These are phyloP conservation scores for Coelopa pilipes DNA, from an alignment of 2,888 invertebrate genomes.

Conservation along the genomic window DNA sequence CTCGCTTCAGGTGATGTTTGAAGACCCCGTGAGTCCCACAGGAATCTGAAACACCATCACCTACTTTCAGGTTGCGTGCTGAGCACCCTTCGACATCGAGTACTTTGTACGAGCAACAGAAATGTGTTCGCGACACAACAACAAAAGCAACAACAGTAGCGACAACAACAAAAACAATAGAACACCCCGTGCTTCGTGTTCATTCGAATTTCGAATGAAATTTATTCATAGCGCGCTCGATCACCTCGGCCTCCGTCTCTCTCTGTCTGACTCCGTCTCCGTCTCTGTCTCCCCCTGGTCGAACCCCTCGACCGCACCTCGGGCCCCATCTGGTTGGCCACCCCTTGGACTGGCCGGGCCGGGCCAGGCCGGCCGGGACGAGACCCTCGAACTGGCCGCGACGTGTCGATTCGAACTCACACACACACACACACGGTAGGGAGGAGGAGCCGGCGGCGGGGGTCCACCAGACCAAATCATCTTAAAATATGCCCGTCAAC, in stretches of 20 bases:
- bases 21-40: no score
- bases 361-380: conserved; percentile 6
- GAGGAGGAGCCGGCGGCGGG: not conserved
- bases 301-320: no score
- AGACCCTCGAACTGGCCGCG: conserved; percentile 1
- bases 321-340: no score
- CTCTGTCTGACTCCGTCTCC: not conserved
- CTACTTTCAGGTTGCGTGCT: no score
- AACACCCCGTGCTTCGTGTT: no score
- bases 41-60: no score
- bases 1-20: no score
- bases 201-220: conserved; percentile 3
- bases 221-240: conserved; percentile 36
- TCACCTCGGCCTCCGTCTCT: conserved; percentile 33
- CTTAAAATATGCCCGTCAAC: conserved; percentile 39
- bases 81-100: no score
- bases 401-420: conserved; percentile 7
- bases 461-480: conserved; percentile 44
- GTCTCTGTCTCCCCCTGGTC: conserved; percentile 8
- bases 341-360: not conserved
- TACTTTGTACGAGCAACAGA: conserved; percentile 22
- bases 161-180: no score
- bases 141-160: no score
- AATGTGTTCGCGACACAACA: not conserved
- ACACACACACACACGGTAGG: conserved; percentile 16